These are phyloP conservation scores for Alethe castanea DNA, from an alignment of 2,113 vertebrate species.

Conservation along the genomic window DNA sequence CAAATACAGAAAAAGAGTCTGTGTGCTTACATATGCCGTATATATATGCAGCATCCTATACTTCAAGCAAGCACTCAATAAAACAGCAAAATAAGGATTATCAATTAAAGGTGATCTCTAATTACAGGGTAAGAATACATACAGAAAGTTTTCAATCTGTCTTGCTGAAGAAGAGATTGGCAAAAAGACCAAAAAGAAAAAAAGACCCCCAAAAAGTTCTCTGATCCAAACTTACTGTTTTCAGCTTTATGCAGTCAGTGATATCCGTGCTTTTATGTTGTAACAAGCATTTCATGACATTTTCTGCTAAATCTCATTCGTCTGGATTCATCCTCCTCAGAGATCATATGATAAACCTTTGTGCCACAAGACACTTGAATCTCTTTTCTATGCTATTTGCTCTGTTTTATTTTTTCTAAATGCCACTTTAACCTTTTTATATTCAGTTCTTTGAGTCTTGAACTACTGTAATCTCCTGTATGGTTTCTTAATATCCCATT, in stretches of 20 bases:
- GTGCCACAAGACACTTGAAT: not conserved
- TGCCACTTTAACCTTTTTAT: slow-evolving; percentile 29
- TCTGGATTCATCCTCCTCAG: not conserved
- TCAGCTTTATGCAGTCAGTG: not conserved
- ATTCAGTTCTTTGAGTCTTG: slow-evolving; percentile 18
- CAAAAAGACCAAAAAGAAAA: not conserved
- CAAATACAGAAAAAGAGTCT: not conserved
- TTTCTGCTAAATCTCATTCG: slow-evolving; percentile 35
- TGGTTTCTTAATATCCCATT: slow-evolving; percentile 23
- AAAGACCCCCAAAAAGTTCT: not conserved
- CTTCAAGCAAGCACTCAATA: not conserved
- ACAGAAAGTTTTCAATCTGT: not conserved
- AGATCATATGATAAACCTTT: slow-evolving; percentile 25
- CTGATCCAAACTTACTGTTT: not conserved
- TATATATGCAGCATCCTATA: not conserved
- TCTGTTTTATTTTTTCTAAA: slow-evolving; percentile 37
- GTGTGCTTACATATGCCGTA: not conserved
- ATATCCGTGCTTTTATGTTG: not conserved
- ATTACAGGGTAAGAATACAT: not conserved
- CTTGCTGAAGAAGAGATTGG: not conserved
- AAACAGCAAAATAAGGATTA: not conserved
- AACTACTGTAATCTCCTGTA: slow-evolving; percentile 20
- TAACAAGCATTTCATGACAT: slow-evolving; percentile 25
- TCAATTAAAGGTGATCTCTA: not conserved
- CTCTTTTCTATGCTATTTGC: slow-evolving; percentile 26